These are phyloP conservation scores for Thomomys bottae DNA, from an alignment of 2,113 vertebrate genomes.

Conservation along the genomic window DNA sequence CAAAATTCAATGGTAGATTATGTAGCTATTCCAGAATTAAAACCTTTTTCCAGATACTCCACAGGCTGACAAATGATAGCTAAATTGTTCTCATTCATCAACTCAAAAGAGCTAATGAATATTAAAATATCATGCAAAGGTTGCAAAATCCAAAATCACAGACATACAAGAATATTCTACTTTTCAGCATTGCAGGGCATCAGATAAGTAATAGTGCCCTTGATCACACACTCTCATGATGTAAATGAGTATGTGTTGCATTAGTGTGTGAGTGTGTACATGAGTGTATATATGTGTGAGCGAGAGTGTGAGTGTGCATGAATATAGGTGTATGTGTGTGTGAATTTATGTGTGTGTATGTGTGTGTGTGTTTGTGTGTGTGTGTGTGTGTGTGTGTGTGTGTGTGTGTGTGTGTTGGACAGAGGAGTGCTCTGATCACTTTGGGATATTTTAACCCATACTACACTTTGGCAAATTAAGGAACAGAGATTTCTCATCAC, in stretches of 20 bases:
- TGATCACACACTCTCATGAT: background rate
- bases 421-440: too few species aligned
- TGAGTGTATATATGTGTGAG: too few species aligned
- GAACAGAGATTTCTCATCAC: too few species aligned
- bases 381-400: background rate
- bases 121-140: background rate
- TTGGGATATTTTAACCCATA: background rate
- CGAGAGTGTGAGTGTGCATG: too few species aligned
- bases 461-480: accelerated
- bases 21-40: conserved; percentile 55
- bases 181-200: background rate
- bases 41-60: conserved; percentile 42
- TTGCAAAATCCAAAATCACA: conserved; percentile 33
- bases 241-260: too few species aligned
- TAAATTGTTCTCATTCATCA: conserved; percentile 40
- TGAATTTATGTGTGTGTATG: background rate
- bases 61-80: conserved; percentile 28
- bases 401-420: background rate
- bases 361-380: background rate
- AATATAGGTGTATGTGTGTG: background rate
- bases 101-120: conserved; percentile 8
- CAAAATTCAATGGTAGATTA: conserved; percentile 54
- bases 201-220: conserved; percentile 23
- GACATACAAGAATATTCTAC: background rate
- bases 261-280: background rate